Base-by-base conservation (phyloP, 2,113 vertebrate species). In the Ctenodactylus gundi region DNA sequence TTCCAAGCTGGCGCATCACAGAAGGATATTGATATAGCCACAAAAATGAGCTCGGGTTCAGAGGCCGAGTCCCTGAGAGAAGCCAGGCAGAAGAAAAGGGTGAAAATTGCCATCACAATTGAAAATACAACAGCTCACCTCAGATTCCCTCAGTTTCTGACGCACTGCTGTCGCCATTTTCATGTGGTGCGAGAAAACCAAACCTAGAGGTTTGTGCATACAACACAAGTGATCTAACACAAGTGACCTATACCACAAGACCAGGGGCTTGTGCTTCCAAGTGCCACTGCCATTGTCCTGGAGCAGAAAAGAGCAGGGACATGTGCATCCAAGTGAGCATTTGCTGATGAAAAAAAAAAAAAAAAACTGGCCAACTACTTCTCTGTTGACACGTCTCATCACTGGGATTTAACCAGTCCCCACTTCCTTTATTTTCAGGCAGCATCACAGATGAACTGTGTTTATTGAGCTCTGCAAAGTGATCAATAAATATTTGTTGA, bases 11-110 rank as follows among this genome's bases (percentile, higher is more conserved):
- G 70, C 25, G 76, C 92, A 51, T 86, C 58, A 21, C 0, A n/a
- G 3, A 91, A 94, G 88, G 86, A 93, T 95, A 96, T 91, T 93
- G 95, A 95, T 86, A 76, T 20, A 95, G 96, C 85, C 93, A 95
- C 84, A 80, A 78, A 89, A 97, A 97, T 93, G 86, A 95, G 88
- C 34, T 39, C 36, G 21, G 95, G 87, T 95, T 65, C 70, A 36
- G 57, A 86, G 94, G 94, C 89, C 89, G 91, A 67, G 75, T 36
- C 53, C 62, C 78, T 39, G 31, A 85, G 78, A 72, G 81, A 75
- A 93, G 83, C 49, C 75, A 68, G 83, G 23, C 75, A 51, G 41
- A 65, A 75, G 29, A 67, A 73, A 68, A 58, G 51, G 67, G 64
- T 55, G 20, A 4, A 13, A 55, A 53, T 44, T 67, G 49, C 68